These are phyloP conservation scores for Xenentodon cancila DNA, from an alignment of 2,797 vertebrate species.

Conservation along the genomic window DNA sequence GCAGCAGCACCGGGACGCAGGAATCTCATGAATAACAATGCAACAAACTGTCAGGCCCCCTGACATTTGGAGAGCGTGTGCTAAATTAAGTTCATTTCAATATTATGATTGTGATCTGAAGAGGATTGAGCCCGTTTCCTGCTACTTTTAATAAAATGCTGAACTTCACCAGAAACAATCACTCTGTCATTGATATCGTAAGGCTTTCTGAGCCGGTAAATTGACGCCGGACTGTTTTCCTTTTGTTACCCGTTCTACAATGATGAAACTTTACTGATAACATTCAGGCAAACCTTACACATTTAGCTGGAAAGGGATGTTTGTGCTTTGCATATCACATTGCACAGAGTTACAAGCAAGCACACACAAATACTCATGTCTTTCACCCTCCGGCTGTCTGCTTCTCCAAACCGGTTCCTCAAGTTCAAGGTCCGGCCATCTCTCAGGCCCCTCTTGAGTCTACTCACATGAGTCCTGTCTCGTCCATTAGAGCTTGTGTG, in stretches of 20 bases:
- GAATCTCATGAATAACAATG: conserved; percentile 85
- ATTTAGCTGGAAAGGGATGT: conserved; percentile 12
- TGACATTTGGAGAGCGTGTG: conserved; percentile 58
- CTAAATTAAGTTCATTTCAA: conserved; percentile 51
- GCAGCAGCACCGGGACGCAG: conserved; percentile 39
- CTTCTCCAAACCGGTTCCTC: conserved; percentile 2
- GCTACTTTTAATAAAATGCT: conserved; percentile 4
- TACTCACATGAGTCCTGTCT: conserved; percentile 53
- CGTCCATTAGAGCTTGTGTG: conserved; percentile 42
- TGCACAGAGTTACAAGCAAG: conserved; percentile 6
- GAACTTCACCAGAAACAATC: neutral
- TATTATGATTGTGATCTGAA: conserved; percentile 44
- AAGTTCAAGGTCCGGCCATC: conserved; percentile 46
- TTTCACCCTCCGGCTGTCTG: conserved; percentile 9
- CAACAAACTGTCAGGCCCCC: conserved; percentile 28
- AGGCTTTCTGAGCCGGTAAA: neutral
- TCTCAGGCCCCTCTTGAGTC: conserved; percentile 24
- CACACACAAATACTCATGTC: conserved; percentile 10
- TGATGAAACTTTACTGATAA: conserved; percentile 8
- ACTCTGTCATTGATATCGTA: neutral
- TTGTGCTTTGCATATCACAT: conserved; percentile 8
- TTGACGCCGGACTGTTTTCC: neutral
- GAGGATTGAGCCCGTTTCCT: neutral
- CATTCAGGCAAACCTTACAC: conserved; percentile 3
- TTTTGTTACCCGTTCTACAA: neutral